Conservation (phyloP, 2,888 invertebrate species). For the Octodonta nipae region DNA sequence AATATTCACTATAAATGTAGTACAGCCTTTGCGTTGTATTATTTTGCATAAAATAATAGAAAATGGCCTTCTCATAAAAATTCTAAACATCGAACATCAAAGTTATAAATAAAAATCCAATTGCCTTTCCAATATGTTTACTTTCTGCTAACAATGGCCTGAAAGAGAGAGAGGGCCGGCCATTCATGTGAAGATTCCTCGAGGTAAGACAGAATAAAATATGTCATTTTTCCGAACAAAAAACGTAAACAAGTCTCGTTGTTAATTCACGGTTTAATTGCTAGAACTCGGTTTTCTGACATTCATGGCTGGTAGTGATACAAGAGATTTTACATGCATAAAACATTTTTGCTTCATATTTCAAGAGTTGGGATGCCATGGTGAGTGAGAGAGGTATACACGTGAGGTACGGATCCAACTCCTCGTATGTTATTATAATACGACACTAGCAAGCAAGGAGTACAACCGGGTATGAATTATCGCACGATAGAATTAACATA, state of each 20-base stretch:
- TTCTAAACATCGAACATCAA: too few species aligned
- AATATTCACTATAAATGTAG: too few species aligned
- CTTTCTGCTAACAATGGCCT: too few species aligned
- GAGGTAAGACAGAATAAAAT: too few species aligned
- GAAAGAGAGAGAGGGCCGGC: too few species aligned
- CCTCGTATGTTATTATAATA: constrained; percentile 26
- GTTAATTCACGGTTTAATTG: constrained; percentile 11
- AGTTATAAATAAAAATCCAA: too few species aligned
- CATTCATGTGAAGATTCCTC: too few species aligned
- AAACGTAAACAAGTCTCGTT: constrained; percentile 5
- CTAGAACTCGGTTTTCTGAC: constrained; percentile 10
- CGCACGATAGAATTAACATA: constrained; percentile 29
- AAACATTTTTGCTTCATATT: constrained; percentile 14
- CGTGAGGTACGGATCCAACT: constrained; percentile 10
- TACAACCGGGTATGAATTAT: constrained; percentile 29
- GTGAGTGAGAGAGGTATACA: constrained; percentile 8
- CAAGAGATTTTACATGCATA: constrained; percentile 12
- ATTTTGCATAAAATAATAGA: too few species aligned
- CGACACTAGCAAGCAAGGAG: constrained; percentile 21
- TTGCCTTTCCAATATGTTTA: too few species aligned
- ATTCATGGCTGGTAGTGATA: constrained; percentile 13
- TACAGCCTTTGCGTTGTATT: too few species aligned
- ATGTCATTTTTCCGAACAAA: constrained; percentile 2
- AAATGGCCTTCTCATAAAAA: too few species aligned
- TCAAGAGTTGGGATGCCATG: constrained; percentile 6